These are phyloP conservation scores for Drepana arcuata DNA, from an alignment of 1,140 invertebrate species.

Conservation along the genomic window DNA sequence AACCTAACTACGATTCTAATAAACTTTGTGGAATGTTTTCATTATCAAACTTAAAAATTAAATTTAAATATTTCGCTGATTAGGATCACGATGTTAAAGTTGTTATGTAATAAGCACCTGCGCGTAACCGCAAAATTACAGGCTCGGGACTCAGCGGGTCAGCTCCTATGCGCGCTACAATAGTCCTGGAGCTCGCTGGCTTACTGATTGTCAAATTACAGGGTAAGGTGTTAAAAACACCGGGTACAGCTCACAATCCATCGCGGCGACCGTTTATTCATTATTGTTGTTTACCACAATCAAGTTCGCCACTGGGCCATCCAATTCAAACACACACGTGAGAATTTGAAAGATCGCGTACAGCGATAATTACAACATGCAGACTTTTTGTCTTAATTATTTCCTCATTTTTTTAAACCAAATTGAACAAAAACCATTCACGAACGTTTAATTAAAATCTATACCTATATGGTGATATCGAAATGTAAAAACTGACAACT, in stretches of 20 bases:
- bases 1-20: no score
- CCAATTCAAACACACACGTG: conserved; percentile 13
- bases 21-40: no score
- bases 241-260: conserved; percentile 14
- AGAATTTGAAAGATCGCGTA: conserved; percentile 9
- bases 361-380: conserved; percentile 18
- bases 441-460: no score
- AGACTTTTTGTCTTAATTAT: no score
- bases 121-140: conserved; percentile 62
- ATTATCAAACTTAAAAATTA: no score
- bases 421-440: no score
- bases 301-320: no score
- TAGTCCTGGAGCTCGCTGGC: conserved; percentile 21
- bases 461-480: no score
- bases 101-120: conserved; percentile 47
- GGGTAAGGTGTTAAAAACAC: conserved; percentile 52
- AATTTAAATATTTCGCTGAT: no score
- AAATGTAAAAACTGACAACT: conserved; percentile 1
- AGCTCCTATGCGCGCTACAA: conserved; percentile 27
- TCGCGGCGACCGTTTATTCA: conserved; percentile 25
- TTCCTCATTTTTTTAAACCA: no score
- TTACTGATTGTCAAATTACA: conserved; percentile 59
- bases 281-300: conserved; percentile 29
- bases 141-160: conserved; percentile 40
- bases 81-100: no score